Conservation (phyloP, 2,888 invertebrate genomes). For the Sphaerophoria rueppellii region DNA sequence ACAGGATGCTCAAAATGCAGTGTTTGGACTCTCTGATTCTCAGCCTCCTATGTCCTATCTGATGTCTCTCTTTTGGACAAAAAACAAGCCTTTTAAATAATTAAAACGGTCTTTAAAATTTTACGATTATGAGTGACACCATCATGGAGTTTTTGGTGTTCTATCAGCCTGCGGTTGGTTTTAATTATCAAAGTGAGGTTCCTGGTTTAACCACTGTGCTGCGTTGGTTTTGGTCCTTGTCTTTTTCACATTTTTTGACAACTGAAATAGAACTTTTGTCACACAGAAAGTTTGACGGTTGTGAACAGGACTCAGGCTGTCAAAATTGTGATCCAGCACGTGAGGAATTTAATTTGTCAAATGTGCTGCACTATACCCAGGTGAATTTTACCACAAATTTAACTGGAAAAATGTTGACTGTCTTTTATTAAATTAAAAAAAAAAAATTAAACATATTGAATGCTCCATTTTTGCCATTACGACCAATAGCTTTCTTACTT, state of each 20-base stretch:
- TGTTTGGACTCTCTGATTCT: constrained; percentile 41
- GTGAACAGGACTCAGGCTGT: constrained; percentile 17
- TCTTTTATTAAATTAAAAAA: too few relatives aligned
- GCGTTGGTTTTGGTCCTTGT: neutral
- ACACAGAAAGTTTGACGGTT: constrained; percentile 37
- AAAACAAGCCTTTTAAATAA: constrained; percentile 60
- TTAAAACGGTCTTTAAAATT: constrained; percentile 70
- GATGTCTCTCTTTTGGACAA: neutral
- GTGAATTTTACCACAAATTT: constrained; percentile 2
- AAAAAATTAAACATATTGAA: too few relatives aligned
- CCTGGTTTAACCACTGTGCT: neutral
- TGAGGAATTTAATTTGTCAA: neutral
- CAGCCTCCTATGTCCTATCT: neutral
- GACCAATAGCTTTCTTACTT: too few relatives aligned
- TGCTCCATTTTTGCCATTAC: too few relatives aligned
- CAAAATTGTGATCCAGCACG: constrained; percentile 45
- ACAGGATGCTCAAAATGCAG: constrained; percentile 54
- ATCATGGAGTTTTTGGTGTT: constrained; percentile 43
- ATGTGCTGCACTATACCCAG: neutral
- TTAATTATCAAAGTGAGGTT: constrained; percentile 60
- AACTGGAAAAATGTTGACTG: neutral
- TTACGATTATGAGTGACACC: constrained; percentile 68
- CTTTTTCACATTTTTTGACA: too few relatives aligned
- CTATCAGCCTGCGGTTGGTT: constrained; percentile 51
- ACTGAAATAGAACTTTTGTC: constrained; percentile 40